phyloP scores from a whole-genome alignment of 2,888 invertebrate species.

The Embidobia sp. region DNA sequence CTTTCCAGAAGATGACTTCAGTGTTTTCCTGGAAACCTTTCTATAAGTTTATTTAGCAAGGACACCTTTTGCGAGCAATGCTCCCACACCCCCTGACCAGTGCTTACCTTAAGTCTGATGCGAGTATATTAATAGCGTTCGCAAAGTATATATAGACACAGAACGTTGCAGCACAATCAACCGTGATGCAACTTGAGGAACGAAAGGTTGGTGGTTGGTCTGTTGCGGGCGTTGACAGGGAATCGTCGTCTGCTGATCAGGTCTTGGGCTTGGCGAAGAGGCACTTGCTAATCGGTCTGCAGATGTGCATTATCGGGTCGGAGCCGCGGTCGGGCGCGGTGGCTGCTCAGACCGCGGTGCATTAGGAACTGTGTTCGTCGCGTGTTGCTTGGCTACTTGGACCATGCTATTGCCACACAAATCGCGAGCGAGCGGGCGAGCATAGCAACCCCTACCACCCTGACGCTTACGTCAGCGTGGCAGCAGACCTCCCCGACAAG shows the following conservation, averaged over 20 bases:
- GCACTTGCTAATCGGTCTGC: no score
- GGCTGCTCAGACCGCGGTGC: slow-evolving; percentile 61
- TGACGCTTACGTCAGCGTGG: slow-evolving; percentile 45
- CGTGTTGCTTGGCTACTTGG: slow-evolving; percentile 79
- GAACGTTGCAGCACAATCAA: slow-evolving; percentile 20
- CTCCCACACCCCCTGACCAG: no score
- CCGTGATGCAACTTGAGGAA: neutral
- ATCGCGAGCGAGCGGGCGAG: slow-evolving; percentile 30
- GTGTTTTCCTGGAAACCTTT: no score
- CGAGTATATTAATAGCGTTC: slow-evolving; percentile 17
- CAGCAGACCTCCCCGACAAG: slow-evolving; percentile 28
- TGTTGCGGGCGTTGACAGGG: no score
- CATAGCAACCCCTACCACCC: slow-evolving; percentile 53
- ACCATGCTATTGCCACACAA: slow-evolving; percentile 56
- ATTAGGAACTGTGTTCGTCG: slow-evolving; percentile 76
- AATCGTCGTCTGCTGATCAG: slow-evolving; percentile 13
- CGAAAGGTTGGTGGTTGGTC: no score
- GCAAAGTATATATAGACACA: slow-evolving; percentile 10
- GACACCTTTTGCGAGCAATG: no score
- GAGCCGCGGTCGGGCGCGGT: neutral
- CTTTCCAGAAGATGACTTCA: no score
- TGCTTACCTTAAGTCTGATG: slow-evolving; percentile 50
- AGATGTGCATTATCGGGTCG: no score
- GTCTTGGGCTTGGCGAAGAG: neutral
- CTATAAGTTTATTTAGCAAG: no score